Conservation (phyloP, 1,140 invertebrate genomes). For the Pachypeltis micranthus region DNA sequence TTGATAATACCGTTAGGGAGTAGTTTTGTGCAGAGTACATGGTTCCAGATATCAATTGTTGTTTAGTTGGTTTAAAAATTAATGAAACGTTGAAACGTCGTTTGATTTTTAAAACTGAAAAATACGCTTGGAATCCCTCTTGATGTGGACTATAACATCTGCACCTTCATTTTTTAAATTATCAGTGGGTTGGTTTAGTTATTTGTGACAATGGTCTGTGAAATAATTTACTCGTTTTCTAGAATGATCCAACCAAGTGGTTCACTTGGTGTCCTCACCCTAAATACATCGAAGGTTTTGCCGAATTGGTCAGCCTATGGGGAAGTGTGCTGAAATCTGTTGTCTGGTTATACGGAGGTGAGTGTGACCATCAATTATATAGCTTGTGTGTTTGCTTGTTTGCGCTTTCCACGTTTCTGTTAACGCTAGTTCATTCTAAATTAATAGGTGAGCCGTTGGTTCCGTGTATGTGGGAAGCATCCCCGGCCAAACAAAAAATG, state of each 20-base stretch:
- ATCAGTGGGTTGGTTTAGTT: too few relatives aligned
- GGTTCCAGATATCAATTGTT: too few relatives aligned
- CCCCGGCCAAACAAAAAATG: constrained; percentile 34
- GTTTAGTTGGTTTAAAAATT: too few relatives aligned
- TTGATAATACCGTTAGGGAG: too few relatives aligned
- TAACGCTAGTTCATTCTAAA: constrained; percentile 8
- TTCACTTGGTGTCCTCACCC: constrained; percentile 45
- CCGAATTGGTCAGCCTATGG: constrained; percentile 39
- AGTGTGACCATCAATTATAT: constrained; percentile 1
- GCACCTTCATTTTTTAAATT: background rate
- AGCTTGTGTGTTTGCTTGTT: background rate
- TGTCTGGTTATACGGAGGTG: constrained; percentile 35
- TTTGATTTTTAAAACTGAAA: background rate
- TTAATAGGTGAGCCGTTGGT: constrained; percentile 37
- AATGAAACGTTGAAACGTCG: too few relatives aligned
- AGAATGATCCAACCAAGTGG: constrained; percentile 39
- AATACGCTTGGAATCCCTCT: background rate
- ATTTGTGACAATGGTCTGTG: background rate
- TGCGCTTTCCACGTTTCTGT: constrained; percentile 6
- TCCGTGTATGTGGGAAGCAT: constrained; percentile 43
- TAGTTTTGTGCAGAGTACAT: too few relatives aligned
- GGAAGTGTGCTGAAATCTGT: constrained; percentile 37
- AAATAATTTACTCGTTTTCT: constrained; percentile 23
- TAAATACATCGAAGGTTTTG: constrained; percentile 43
- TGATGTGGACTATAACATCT: background rate